phyloP scores from a whole-genome alignment of 64 coral and sea anemone genomes.

The Platygyra sinensis region DNA sequence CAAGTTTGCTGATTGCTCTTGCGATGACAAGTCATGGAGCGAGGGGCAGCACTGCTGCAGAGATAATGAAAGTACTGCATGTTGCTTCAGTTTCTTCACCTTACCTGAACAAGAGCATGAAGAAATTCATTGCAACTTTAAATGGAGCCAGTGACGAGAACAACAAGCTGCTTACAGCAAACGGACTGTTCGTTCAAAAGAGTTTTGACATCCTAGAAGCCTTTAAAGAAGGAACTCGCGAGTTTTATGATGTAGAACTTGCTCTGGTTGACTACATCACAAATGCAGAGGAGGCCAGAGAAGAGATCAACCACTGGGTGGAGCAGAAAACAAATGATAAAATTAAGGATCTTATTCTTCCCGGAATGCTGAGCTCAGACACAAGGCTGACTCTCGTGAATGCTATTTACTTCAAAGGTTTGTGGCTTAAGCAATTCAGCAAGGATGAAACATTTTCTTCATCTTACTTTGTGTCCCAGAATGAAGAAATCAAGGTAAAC shows the following conservation, averaged over 20 bases:
- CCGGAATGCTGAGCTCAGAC: slow-evolving; percentile 38
- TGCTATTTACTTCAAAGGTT: slow-evolving; percentile 86
- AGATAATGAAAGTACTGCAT: slow-evolving; percentile 60
- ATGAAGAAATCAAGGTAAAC: slow-evolving; percentile 49
- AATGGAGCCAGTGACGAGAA: slow-evolving; percentile 39
- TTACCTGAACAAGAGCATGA: slow-evolving; percentile 41
- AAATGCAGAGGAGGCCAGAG: slow-evolving; percentile 50
- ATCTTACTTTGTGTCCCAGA: slow-evolving; percentile 9
- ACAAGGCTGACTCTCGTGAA: slow-evolving; percentile 72
- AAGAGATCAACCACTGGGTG: slow-evolving; percentile 82
- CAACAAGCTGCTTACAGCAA: slow-evolving; percentile 67
- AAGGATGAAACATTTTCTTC: not conserved
- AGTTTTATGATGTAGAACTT: slow-evolving; percentile 68
- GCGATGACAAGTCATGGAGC: slow-evolving; percentile 77
- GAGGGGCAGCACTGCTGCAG: slow-evolving; percentile 60
- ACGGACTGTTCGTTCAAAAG: slow-evolving; percentile 73
- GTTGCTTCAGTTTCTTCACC: slow-evolving; percentile 16
- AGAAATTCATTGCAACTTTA: slow-evolving; percentile 52
- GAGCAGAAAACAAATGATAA: slow-evolving; percentile 79
- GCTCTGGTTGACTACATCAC: slow-evolving; percentile 64
- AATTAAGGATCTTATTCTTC: slow-evolving; percentile 63
- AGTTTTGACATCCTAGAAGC: slow-evolving; percentile 66
- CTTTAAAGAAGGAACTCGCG: slow-evolving; percentile 41
- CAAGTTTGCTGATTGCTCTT: slow-evolving; percentile 63
- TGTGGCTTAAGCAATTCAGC: slow-evolving; percentile 53